Evolutionary conservation across 2,888 invertebrate species (phyloP), one percentile per base, ranked within the genome.

Genomic region (Drepana falcataria): DNA sequence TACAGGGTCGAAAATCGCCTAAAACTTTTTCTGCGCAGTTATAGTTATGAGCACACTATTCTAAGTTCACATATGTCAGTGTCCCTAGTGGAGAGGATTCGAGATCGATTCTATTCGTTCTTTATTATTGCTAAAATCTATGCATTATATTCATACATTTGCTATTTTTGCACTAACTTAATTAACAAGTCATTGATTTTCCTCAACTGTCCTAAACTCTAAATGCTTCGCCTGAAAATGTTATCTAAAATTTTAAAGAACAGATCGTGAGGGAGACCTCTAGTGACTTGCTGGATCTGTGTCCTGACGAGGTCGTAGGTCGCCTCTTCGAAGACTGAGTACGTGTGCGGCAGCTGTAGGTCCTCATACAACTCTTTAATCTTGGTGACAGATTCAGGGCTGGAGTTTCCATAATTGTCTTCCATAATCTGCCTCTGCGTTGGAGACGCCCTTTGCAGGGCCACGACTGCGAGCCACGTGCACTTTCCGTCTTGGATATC

Each of bases 401-500:
- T 94, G 53, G 91, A 80, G 49, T 89, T 86, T 7, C 96, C 97
- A 73, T 97, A 98, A 79, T 95, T 94, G 59, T 96, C 94, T 73
- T 94, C 92, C 91, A 97, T 93, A 37, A 96, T 89, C 71, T 94
- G 92, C 62, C 92, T 93, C 74, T 97, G 97, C 3, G 93, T 87
- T 0, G 93, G 91, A 49, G 93, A 93, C 0, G 95, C 96, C 54
- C 95, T 92, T 80, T 97, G 95, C 59, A 98, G 88, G 6, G 98
- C 98, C 1, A 96, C 95, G 1, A 98, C 96, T 1, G 96, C 94
- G 41, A 98, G 88, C 99, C 99, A 99, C 0, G 97, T 95, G 85
- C 99, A 99, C 87, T 99, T 99, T 41, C 98, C 98, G 68, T 98
- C 98, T 85, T 95, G 93, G 66, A 99, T 98, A 77, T 99, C 99